Evolutionary conservation across 2,797 vertebrate genomes (phyloP).

Genomic region (Phyllotis vaccarum): DNA sequence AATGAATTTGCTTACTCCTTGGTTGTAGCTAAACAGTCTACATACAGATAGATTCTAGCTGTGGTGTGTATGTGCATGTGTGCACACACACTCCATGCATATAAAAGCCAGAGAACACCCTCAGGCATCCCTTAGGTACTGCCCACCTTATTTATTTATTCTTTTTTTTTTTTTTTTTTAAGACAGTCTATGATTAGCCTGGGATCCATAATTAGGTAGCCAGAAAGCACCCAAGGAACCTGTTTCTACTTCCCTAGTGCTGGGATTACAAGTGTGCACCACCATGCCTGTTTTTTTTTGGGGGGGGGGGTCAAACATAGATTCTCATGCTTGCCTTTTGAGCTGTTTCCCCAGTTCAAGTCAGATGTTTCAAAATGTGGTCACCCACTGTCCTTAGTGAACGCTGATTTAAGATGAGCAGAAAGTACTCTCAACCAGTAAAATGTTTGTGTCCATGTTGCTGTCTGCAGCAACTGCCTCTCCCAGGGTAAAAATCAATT

Average conservation of each 20-base stretch:
- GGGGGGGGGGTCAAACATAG: neutral
- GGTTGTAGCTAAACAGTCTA: neutral
- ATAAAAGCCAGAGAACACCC: neutral
- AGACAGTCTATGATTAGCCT: neutral
- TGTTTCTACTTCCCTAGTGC: neutral
- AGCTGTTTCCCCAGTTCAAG: neutral
- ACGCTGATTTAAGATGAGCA: neutral
- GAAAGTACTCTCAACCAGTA: neutral
- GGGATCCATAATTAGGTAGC: neutral
- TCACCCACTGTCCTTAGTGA: neutral
- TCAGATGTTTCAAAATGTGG: neutral
- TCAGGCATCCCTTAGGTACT: neutral
- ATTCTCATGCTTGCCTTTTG: neutral
- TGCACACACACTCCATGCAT: neutral
- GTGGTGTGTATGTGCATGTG: neutral
- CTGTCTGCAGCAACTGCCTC: neutral
- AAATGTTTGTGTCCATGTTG: neutral
- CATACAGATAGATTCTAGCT: neutral
- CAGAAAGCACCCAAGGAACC: neutral
- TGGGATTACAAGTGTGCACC: neutral
- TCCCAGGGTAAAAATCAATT: conserved; percentile 54
- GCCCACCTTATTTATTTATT: neutral
- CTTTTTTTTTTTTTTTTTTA: too few species aligned
- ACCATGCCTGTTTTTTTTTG: neutral
- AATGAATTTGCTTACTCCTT: neutral